Evolutionary conservation across 2,888 invertebrate genomes (phyloP).

Genomic region (Drosophila basisetae): DNA sequence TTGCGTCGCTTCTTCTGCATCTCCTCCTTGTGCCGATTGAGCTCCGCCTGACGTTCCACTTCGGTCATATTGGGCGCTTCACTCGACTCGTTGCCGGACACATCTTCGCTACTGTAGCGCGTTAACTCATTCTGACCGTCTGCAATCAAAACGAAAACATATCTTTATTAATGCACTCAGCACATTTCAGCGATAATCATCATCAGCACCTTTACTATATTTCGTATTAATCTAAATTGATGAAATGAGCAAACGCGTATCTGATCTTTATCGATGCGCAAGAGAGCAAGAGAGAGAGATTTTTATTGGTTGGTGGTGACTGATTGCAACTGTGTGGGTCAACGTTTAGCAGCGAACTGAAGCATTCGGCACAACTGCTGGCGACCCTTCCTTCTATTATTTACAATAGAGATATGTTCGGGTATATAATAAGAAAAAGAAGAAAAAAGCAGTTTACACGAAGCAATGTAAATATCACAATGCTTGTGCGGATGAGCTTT

Average conservation of each 20-base stretch:
- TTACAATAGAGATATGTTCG: constrained; percentile 1
- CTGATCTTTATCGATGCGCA: neutral
- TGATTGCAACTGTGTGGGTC: constrained; percentile 24
- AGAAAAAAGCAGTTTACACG: constrained; percentile 23
- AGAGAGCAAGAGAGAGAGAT: neutral
- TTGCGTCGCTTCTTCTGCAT: constrained; percentile 94
- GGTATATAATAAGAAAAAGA: neutral
- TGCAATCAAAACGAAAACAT: constrained; percentile 42
- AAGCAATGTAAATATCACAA: neutral
- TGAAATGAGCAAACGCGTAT: neutral
- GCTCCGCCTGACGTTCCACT: constrained; percentile 86
- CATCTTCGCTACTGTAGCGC: constrained; percentile 85
- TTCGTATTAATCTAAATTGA: neutral
- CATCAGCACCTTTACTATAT: neutral
- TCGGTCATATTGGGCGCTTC: constrained; percentile 85
- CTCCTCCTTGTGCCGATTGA: constrained; percentile 93
- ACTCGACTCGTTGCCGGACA: constrained; percentile 85
- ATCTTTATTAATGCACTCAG: neutral
- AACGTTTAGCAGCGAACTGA: constrained; percentile 31
- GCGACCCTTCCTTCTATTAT: neutral
- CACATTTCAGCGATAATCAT: neutral
- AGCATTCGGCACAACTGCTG: constrained; percentile 1
- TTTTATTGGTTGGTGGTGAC: neutral
- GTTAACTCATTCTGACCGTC: constrained; percentile 83
- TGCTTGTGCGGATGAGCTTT: neutral